Conservation (phyloP, 1,140 invertebrate genomes). For the Drosophila suzukii region DNA sequence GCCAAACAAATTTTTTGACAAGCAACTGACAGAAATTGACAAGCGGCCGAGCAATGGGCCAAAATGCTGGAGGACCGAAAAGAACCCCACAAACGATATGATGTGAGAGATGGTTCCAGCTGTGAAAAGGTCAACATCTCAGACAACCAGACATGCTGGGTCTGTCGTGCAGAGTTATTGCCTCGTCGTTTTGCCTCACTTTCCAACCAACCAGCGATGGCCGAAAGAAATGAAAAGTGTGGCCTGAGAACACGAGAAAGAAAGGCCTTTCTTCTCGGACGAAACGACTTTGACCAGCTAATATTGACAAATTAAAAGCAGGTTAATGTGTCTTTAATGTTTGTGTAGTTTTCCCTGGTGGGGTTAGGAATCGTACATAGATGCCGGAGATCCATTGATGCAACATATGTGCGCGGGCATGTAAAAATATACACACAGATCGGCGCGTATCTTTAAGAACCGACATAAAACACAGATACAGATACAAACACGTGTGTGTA, state of each 20-base stretch:
- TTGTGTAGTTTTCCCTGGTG: slow-evolving; percentile 32
- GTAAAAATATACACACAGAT: slow-evolving; percentile 34
- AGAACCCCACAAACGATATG: slow-evolving; percentile 41
- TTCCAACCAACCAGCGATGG: slow-evolving; percentile 36
- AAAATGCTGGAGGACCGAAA: slow-evolving; percentile 51
- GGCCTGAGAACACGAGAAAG: slow-evolving; percentile 65
- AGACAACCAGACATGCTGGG: slow-evolving; percentile 52
- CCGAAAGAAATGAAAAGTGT: slow-evolving; percentile 77
- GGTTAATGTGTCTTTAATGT: slow-evolving; percentile 78
- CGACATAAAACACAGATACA: slow-evolving; percentile 27
- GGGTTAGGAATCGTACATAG: neutral
- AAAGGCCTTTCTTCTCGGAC: slow-evolving; percentile 39
- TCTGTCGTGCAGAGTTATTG: slow-evolving; percentile 67
- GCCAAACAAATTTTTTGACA: slow-evolving; percentile 81
- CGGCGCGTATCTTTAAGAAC: slow-evolving; percentile 40
- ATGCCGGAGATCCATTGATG: slow-evolving; percentile 20
- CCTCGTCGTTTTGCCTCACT: slow-evolving; percentile 61
- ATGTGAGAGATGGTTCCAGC: slow-evolving; percentile 78
- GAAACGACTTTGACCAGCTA: slow-evolving; percentile 39
- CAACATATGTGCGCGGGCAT: slow-evolving; percentile 44
- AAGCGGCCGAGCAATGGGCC: slow-evolving; percentile 73
- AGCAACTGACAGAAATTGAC: slow-evolving; percentile 82
- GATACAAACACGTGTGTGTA: slow-evolving; percentile 38
- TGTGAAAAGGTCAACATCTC: slow-evolving; percentile 79
- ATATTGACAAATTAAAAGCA: slow-evolving; percentile 83